These are phyloP conservation scores for Macrobrachium nipponense DNA, from an alignment of 1,140 invertebrate genomes.

Conservation along the genomic window DNA sequence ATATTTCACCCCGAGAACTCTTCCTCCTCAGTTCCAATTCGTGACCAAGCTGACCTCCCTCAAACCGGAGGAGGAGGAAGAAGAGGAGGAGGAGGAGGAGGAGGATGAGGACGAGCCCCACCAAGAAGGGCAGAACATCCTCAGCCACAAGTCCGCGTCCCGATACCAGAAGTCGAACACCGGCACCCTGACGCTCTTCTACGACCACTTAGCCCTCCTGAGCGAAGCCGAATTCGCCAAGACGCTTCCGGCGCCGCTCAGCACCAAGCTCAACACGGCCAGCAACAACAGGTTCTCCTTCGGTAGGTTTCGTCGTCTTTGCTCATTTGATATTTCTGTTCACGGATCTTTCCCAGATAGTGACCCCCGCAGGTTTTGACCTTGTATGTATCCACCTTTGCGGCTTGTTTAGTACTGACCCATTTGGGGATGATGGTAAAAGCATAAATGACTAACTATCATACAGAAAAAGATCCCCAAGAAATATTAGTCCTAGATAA, in stretches of 20 bases:
- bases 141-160: conserved; percentile 24
- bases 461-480: too few species aligned
- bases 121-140: not conserved
- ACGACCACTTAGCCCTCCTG: conserved; percentile 18
- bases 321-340: not conserved
- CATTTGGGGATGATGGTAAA: too few species aligned
- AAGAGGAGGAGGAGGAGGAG: too few species aligned
- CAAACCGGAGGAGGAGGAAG: not conserved
- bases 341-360: not conserved
- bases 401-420: too few species aligned
- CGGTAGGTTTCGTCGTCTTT: not conserved
- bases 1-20: not conserved
- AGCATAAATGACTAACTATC: too few species aligned
- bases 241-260: conserved; percentile 29
- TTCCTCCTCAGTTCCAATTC: conserved; percentile 36
- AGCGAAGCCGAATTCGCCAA: conserved; percentile 24
- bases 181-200: not conserved
- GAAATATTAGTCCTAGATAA: too few species aligned
- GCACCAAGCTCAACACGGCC: not conserved
- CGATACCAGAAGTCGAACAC: conserved; percentile 32
- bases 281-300: conserved; percentile 6
- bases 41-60: conserved; percentile 37
- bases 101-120: not conserved
- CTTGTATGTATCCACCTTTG: too few species aligned
- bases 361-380: too few species aligned